These are phyloP conservation scores for Drosophila hamatofila DNA, from an alignment of 2,888 invertebrate genomes.

Conservation along the genomic window DNA sequence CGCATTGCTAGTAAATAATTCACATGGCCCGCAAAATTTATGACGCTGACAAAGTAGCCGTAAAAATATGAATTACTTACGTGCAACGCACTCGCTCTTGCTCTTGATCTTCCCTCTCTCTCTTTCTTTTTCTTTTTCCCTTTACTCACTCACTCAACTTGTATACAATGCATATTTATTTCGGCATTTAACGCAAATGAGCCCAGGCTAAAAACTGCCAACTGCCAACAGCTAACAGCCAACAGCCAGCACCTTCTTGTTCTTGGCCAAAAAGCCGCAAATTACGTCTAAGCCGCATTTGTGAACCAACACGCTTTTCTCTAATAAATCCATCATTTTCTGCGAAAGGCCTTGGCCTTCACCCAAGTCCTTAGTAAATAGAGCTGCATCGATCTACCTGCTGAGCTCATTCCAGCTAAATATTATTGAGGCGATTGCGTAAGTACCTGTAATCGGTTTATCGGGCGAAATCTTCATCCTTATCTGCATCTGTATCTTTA, in stretches of 20 bases:
- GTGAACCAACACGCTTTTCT: constrained; percentile 54
- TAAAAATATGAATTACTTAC: constrained; percentile 77
- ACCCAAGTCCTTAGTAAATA: neutral
- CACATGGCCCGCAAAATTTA: constrained; percentile 72
- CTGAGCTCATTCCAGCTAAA: neutral
- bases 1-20: constrained; percentile 78
- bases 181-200: constrained; percentile 58
- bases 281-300: constrained; percentile 61
- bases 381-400: constrained; percentile 34
- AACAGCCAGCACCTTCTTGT: constrained; percentile 26
- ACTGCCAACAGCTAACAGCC: constrained; percentile 7
- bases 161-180: constrained; percentile 59
- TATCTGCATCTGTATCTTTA: constrained; percentile 15
- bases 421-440: constrained; percentile 9
- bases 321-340: constrained; percentile 68
- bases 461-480: constrained; percentile 37
- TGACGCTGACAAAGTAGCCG: constrained; percentile 80
- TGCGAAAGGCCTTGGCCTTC: constrained; percentile 38
- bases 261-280: constrained; percentile 60
- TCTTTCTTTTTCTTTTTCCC: neutral
- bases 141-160: constrained; percentile 15
- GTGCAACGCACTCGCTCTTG: constrained; percentile 19
- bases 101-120: neutral
- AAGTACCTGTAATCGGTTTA: constrained; percentile 43
- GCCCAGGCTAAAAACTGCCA: constrained; percentile 17